Evolutionary conservation across 1,140 invertebrate genomes (phyloP), one percentile per base, ranked within the genome.

Genomic region (Latrodectus geometricus): DNA sequence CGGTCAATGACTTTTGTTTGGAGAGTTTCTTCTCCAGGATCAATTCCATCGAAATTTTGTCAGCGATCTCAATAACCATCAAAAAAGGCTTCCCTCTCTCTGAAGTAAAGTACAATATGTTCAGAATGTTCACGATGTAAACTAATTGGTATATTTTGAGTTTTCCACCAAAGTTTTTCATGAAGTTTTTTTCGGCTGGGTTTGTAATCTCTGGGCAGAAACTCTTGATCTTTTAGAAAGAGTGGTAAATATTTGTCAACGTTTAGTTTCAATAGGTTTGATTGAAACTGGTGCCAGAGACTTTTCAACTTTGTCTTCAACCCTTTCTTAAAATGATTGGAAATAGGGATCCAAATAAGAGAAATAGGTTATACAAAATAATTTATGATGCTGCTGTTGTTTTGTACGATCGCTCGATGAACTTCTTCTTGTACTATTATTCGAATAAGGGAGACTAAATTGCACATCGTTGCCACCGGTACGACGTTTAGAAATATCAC

Each of bases 281-380:
- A 4, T 8, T 12, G 1, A 76, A 76, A 20, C 3, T 21, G 20
- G 1, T 11, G 35, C 23, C 15, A 50, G 14, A 20, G 23, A 14
- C 17, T 74, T 21, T 15, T 61, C 75, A 77, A 77, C 54, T 77
- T 61, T 54, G n/a, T 77, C 75, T 35, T 61, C 20, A 9, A 77
- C 56, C 9, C 61, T 78, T 68, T 79, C 61, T 68, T 65, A 23
- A 17, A 68, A 8, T 9, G 14, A 79, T 66, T 50, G 61, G 23
- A 23, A 68, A 17, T 70, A 21, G 4, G 9, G 20, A 17, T 48
- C 23, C 7, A 35, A 35, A 12, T 2, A 15, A 65, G 8, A 20
- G 61, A 9, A 72, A 20, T 8, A 50, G 61, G 23, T n/a, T n/a
- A n/a, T n/a, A n/a, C n/a, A n/a, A n/a, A n/a, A n/a, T n/a, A n/a